Percentiles rank a stretch among this genome's conserved stretches.
Conservation (phyloP, 2,113 vertebrate species). For the Garra rufa region DNA sequence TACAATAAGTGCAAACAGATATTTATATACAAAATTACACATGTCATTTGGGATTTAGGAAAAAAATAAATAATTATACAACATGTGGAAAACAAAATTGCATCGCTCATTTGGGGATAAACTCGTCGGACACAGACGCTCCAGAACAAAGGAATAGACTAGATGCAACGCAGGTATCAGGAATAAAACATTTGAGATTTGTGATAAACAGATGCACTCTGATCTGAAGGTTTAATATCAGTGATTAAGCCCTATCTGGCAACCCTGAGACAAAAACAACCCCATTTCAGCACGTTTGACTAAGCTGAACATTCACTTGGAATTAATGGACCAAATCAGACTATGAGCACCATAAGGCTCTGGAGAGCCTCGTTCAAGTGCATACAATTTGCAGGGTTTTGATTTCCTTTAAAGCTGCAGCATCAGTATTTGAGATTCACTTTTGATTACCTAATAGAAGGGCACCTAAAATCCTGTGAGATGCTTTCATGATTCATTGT, state of each 20-base stretch:
- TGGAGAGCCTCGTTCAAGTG: constrained; percentile 42
- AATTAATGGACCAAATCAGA: constrained; percentile 38
- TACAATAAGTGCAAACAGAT: constrained; percentile 52
- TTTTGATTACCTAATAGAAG: constrained; percentile 9
- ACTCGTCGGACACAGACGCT: neutral
- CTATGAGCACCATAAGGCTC: constrained; percentile 40
- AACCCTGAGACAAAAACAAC: constrained; percentile 62
- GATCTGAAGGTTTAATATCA: constrained; percentile 42
- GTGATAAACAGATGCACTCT: constrained; percentile 37
- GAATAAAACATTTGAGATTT: neutral
- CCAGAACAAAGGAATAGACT: neutral
- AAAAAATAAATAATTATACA: constrained; percentile 68
- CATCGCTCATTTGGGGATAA: neutral
- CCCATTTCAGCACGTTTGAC: constrained; percentile 31
- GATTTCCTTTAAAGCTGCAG: constrained; percentile 10
- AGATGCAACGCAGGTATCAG: constrained; percentile 11
- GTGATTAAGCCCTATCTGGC: constrained; percentile 54
- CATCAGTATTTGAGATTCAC: constrained; percentile 6
- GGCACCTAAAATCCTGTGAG: neutral
- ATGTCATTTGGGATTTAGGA: constrained; percentile 63
- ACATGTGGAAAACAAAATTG: constrained; percentile 71
- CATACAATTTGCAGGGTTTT: constrained; percentile 18
- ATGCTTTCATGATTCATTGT: neutral
- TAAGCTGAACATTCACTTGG: constrained; percentile 31
- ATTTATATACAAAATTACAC: constrained; percentile 71